Conservation (phyloP, 2,888 invertebrate genomes). For the Andrena praecox region DNA sequence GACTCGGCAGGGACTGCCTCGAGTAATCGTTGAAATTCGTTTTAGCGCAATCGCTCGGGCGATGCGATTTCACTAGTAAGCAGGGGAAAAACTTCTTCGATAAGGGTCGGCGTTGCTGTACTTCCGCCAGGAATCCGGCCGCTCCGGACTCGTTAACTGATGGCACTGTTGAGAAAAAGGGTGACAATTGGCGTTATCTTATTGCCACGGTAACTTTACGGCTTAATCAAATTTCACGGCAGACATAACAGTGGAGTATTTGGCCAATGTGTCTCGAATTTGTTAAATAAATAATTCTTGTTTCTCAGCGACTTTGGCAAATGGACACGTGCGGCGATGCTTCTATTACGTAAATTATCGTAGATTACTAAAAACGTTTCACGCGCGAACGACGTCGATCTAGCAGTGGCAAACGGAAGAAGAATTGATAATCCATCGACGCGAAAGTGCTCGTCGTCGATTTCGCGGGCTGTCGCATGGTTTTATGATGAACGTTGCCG, state of each 20-base stretch:
- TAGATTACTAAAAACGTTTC: too few species aligned
- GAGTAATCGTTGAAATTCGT: constrained; percentile 53
- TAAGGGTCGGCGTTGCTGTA: constrained; percentile 14
- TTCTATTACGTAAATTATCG: too few species aligned
- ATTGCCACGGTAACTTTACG: constrained; percentile 7
- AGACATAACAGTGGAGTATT: neutral
- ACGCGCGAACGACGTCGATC: too few species aligned
- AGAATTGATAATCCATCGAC: too few species aligned
- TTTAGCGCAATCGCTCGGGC: constrained; percentile 42
- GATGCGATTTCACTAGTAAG: neutral
- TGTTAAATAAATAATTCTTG: too few species aligned
- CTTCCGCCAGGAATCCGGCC: neutral
- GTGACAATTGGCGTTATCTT: constrained; percentile 30
- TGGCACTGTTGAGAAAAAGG: constrained; percentile 10
- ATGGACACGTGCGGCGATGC: too few species aligned
- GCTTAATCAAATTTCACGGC: constrained; percentile 10
- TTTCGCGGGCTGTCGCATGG: neutral
- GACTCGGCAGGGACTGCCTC: constrained; percentile 43
- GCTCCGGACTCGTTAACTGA: neutral
- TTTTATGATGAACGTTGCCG: neutral
- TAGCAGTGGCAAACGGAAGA: too few species aligned
- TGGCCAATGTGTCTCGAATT: neutral
- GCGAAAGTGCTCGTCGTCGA: too few species aligned
- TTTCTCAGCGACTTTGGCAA: too few species aligned
- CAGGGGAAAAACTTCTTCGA: constrained; percentile 19